phyloP scores from a whole-genome alignment of 2,888 invertebrate species.

The Metalampra italica region DNA sequence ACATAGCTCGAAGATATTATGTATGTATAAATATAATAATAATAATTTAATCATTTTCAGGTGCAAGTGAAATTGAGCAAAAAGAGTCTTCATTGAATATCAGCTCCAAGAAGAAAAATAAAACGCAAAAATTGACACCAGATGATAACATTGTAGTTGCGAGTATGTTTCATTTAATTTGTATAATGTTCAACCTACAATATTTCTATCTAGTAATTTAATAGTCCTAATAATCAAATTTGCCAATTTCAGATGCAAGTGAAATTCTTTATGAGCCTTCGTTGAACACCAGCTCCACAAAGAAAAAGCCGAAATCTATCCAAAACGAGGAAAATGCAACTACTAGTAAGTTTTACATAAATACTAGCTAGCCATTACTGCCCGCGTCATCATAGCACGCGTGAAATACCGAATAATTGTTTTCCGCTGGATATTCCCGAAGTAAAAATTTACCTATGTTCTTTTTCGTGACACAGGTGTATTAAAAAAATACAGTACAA shows the following conservation, averaged over 20 bases:
- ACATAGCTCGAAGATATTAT: no score
- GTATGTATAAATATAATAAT: no score
- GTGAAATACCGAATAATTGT: no score
- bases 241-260: not conserved
- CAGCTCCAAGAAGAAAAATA: conserved; percentile 22
- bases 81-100: not conserved
- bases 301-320: conserved; percentile 22
- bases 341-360: conserved; percentile 17
- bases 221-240: no score
- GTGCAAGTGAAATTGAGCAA: not conserved
- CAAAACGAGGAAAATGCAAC: conserved; percentile 11
- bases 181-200: not conserved
- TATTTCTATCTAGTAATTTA: not conserved
- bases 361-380: conserved; percentile 7
- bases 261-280: not conserved
- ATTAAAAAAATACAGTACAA: no score
- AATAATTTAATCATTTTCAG: not conserved
- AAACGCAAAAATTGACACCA: conserved; percentile 17
- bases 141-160: conserved; percentile 16
- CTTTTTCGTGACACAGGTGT: no score
- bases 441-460: no score
- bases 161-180: conserved; percentile 14
- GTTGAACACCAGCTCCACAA: conserved; percentile 12
- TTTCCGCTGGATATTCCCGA: no score
- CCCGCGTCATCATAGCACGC: no score